A percentile compares a stretch with the other conserved stretches of the same genome.
These are phyloP conservation scores for Candidula unifasciata DNA, from an alignment of 2,888 invertebrate genomes.

Conservation along the genomic window DNA sequence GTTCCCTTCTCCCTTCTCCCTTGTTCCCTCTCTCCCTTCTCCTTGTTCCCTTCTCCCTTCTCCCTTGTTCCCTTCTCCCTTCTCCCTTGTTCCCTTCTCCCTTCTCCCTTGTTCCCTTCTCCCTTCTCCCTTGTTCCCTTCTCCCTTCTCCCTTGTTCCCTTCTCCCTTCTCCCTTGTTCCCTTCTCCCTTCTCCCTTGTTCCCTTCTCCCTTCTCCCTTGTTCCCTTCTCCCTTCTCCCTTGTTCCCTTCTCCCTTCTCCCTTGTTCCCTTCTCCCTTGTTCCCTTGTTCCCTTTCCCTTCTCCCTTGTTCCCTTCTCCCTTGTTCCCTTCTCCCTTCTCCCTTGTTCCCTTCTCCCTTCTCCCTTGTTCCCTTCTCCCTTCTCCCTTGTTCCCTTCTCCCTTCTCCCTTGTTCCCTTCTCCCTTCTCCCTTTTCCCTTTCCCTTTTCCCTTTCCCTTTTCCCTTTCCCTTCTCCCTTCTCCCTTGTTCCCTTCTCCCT, in stretches of 20 bases:
- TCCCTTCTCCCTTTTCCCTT: background rate
- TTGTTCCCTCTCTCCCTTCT: constrained; percentile 21
- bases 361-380: background rate
- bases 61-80: background rate
- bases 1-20: background rate
- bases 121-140: background rate
- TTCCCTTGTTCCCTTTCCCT: background rate
- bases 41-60: constrained; percentile 13
- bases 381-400: background rate
- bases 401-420: constrained; percentile 18
- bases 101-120: constrained; percentile 20
- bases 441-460: constrained; percentile 9
- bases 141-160: background rate
- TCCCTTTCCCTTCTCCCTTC: constrained; percentile 35
- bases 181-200: constrained; percentile 13
- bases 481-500: constrained; percentile 9
- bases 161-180: background rate
- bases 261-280: background rate
- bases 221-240: background rate
- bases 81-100: background rate
- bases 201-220: background rate
- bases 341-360: background rate
- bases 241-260: background rate
- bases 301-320: background rate
- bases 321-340: background rate